phyloP scores from a whole-genome alignment of 2,797 vertebrate species.

The Myiothlypis coronata region DNA sequence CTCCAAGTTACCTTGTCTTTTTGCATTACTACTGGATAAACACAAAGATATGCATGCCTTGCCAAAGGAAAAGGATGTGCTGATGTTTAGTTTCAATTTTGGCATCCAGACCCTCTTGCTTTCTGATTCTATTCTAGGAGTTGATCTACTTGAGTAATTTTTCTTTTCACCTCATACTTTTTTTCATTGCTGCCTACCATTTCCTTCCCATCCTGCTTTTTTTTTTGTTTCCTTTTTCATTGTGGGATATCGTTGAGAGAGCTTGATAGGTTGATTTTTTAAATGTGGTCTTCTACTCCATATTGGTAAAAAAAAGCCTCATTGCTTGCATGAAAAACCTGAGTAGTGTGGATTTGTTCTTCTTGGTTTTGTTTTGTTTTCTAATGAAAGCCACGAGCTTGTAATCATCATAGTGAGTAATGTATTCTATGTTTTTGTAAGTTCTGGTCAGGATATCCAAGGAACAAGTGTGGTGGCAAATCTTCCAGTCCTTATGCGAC shows the following conservation, averaged over 20 bases:
- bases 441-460: slow-evolving; percentile 92
- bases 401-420: neutral
- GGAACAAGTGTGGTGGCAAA: slow-evolving; percentile 90
- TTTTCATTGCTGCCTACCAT: neutral
- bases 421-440: slow-evolving; percentile 67
- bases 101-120: neutral
- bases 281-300: neutral
- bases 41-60: neutral
- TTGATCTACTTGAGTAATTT: neutral
- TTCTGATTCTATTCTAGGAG: neutral
- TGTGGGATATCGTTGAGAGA: neutral
- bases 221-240: neutral
- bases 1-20: neutral
- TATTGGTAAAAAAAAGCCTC: neutral
- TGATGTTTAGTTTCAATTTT: neutral
- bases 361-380: neutral
- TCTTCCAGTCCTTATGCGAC: slow-evolving; percentile 88
- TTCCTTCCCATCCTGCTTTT: neutral
- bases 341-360: neutral
- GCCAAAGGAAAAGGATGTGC: neutral
- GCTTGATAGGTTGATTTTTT: neutral
- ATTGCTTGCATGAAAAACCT: neutral
- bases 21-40: neutral
- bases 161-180: neutral
- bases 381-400: neutral